Conservation (phyloP, 2,888 invertebrate genomes). For the Theretra japonica region DNA sequence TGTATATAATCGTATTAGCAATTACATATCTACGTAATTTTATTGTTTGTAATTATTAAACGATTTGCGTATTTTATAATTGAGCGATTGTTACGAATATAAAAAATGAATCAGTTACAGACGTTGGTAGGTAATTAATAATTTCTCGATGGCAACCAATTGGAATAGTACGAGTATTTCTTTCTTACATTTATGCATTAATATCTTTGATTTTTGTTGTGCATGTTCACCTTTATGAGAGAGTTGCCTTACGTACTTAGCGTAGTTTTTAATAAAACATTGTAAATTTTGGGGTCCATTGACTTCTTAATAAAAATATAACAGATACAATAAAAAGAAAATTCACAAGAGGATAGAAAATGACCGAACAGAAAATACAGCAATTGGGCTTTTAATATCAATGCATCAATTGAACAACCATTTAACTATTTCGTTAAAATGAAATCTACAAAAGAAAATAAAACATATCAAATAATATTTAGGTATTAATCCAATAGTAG, state of each 20-base stretch:
- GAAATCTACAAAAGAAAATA: neutral
- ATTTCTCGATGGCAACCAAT: neutral
- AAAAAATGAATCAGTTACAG: slow-evolving; percentile 1
- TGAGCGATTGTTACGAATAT: neutral
- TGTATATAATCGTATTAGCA: neutral
- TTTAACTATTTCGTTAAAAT: too few relatives aligned
- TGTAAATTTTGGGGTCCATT: too few relatives aligned
- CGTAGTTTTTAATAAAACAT: too few relatives aligned
- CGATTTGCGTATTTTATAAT: slow-evolving; percentile 1
- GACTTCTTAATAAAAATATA: too few relatives aligned
- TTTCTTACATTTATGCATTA: neutral
- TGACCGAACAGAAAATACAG: too few relatives aligned
- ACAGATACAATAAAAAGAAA: too few relatives aligned
- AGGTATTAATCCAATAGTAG: neutral
- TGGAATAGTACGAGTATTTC: neutral
- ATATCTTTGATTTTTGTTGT: neutral
- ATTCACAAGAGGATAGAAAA: too few relatives aligned
- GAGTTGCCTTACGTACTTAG: too few relatives aligned
- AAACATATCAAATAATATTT: neutral
- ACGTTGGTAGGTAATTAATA: neutral
- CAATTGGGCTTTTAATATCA: too few relatives aligned
- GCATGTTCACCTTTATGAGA: neutral
- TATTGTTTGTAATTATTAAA: neutral
- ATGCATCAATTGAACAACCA: too few relatives aligned
- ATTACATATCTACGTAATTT: neutral